phyloP scores from a whole-genome alignment of 2,888 invertebrate genomes.

The Octodonta nipae region DNA sequence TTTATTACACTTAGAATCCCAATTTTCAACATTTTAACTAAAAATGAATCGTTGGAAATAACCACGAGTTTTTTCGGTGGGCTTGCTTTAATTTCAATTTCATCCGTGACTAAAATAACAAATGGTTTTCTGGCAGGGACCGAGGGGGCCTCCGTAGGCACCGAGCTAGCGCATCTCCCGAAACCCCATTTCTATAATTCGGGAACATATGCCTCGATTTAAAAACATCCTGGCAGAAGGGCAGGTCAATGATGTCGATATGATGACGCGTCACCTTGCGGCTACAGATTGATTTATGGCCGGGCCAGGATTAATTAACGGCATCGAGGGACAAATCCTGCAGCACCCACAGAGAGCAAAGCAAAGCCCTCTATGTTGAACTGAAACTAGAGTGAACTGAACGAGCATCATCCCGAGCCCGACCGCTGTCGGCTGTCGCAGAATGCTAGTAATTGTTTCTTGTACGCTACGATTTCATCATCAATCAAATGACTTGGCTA shows the following conservation, averaged over 20 bases:
- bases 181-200: conserved; percentile 15
- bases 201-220: conserved; percentile 22
- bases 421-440: conserved; percentile 27
- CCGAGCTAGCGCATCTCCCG: too few species aligned
- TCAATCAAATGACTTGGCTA: conserved; percentile 23
- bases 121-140: too few species aligned
- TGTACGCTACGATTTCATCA: conserved; percentile 28
- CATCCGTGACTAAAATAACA: too few species aligned
- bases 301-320: conserved; percentile 32
- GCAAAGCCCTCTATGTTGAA: conserved; percentile 15
- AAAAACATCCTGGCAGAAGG: conserved; percentile 18
- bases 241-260: conserved; percentile 37
- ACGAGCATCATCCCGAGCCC: conserved; percentile 6
- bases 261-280: conserved; percentile 38
- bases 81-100: too few species aligned
- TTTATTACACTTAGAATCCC: too few species aligned
- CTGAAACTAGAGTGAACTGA: background rate
- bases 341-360: conserved; percentile 17
- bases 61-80: too few species aligned
- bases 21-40: too few species aligned
- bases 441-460: conserved; percentile 31
- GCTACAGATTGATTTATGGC: conserved; percentile 37
- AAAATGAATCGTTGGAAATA: too few species aligned
- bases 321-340: conserved; percentile 29
- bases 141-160: too few species aligned